These are phyloP conservation scores for Syrmaticus mikado DNA, from an alignment of 2,113 vertebrate species.

Conservation along the genomic window DNA sequence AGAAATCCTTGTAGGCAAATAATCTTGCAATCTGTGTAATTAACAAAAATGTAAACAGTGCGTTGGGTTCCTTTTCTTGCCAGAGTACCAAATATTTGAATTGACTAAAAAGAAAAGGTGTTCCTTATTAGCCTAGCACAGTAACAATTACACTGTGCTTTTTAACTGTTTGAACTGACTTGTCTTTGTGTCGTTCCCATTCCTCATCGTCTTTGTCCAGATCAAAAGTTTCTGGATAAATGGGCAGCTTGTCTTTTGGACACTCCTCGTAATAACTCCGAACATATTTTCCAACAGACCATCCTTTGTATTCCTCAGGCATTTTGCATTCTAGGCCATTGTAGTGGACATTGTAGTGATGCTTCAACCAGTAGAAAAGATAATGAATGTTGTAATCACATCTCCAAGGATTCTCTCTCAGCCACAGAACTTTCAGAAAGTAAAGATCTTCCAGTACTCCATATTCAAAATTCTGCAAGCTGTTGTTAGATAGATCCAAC, in stretches of 20 bases:
- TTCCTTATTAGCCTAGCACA: constrained; percentile 71
- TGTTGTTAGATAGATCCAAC: constrained; percentile 95
- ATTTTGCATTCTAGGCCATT: constrained; percentile 88
- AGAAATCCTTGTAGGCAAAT: constrained; percentile 27
- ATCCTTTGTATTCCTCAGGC: constrained; percentile 91
- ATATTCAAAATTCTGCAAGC: constrained; percentile 90
- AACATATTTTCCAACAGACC: constrained; percentile 92
- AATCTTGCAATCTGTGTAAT: constrained; percentile 50
- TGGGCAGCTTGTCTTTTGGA: constrained; percentile 86
- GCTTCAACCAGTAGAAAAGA: constrained; percentile 96
- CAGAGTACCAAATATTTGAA: constrained; percentile 30
- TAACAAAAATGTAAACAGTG: constrained; percentile 69
- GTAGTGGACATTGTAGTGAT: constrained; percentile 89
- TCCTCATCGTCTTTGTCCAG: constrained; percentile 82
- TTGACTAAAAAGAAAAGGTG: background rate
- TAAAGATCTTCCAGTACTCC: constrained; percentile 96
- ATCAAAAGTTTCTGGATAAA: constrained; percentile 79
- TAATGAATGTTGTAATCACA: constrained; percentile 99
- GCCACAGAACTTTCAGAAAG: constrained; percentile 88
- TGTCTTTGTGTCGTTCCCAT: constrained; percentile 73
- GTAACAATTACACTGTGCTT: constrained; percentile 80
- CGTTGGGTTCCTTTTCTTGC: constrained; percentile 30
- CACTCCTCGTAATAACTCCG: constrained; percentile 96
- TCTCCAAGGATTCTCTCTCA: constrained; percentile 92
- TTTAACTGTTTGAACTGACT: constrained; percentile 69